Evolutionary conservation across 2,888 invertebrate genomes (phyloP).

Genomic region (Chalcosyrphus nemorum): DNA sequence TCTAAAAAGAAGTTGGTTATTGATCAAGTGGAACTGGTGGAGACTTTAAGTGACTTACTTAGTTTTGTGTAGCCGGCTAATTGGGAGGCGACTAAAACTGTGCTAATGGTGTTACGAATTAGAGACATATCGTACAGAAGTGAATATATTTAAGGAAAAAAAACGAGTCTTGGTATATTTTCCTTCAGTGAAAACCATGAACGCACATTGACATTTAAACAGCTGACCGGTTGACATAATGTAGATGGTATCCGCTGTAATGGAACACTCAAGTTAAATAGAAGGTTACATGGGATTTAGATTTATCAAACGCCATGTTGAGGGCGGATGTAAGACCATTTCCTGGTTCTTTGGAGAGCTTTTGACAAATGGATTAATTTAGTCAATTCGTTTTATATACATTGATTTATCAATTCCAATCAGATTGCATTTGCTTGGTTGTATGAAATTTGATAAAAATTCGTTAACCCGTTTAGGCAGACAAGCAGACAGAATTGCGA

Average conservation of each 20-base stretch:
- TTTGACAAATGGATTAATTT: too few species aligned
- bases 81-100: conserved; percentile 40
- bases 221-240: conserved; percentile 3
- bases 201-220: conserved; percentile 34
- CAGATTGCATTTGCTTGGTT: too few species aligned
- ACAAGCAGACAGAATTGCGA: too few species aligned
- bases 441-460: too few species aligned
- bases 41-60: neutral
- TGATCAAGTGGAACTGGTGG: neutral
- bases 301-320: too few species aligned
- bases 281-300: conserved; percentile 5
- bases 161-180: neutral
- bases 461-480: too few species aligned
- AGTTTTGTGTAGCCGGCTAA: conserved; percentile 24
- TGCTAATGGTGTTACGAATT: conserved; percentile 46
- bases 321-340: too few species aligned
- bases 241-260: neutral
- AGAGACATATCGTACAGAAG: conserved; percentile 40
- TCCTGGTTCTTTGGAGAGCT: too few species aligned
- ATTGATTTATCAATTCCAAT: too few species aligned
- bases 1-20: neutral
- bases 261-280: neutral
- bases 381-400: too few species aligned
- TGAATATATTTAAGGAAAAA: neutral
- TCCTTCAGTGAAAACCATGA: neutral